These are phyloP conservation scores for Bradypodion ventrale DNA, from an alignment of 2,797 vertebrate genomes.

Conservation along the genomic window DNA sequence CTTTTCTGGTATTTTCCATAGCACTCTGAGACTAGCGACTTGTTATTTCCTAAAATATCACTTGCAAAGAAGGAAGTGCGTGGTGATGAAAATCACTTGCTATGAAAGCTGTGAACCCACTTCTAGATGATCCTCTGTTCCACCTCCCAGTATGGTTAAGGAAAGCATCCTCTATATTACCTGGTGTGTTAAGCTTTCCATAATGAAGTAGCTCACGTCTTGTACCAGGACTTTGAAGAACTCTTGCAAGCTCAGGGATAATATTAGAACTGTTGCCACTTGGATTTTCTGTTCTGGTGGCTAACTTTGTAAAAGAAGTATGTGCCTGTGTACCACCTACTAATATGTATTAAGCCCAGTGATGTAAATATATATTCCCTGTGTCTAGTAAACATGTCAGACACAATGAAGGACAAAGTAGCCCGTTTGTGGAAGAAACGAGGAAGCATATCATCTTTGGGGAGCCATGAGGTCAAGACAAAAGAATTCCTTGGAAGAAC, in stretches of 20 bases:
- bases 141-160: background rate
- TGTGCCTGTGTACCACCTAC: background rate
- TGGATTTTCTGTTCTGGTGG: background rate
- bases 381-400: slow-evolving; percentile 72
- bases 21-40: background rate
- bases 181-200: background rate
- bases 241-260: background rate
- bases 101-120: background rate
- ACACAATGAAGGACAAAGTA: slow-evolving; percentile 73
- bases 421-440: slow-evolving; percentile 73
- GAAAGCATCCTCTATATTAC: background rate
- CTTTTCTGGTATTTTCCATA: background rate
- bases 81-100: background rate
- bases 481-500: slow-evolving; percentile 70
- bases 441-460: slow-evolving; percentile 74
- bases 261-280: background rate
- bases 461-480: slow-evolving; percentile 72
- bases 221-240: background rate
- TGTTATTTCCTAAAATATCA: background rate
- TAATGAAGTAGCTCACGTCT: background rate
- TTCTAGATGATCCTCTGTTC: background rate
- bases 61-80: background rate
- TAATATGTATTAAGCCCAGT: background rate
- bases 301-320: background rate
- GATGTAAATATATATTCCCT: slow-evolving; percentile 4